Evolutionary conservation across 2,888 invertebrate species (phyloP).

Genomic region (Neuroscelio doddi): DNA sequence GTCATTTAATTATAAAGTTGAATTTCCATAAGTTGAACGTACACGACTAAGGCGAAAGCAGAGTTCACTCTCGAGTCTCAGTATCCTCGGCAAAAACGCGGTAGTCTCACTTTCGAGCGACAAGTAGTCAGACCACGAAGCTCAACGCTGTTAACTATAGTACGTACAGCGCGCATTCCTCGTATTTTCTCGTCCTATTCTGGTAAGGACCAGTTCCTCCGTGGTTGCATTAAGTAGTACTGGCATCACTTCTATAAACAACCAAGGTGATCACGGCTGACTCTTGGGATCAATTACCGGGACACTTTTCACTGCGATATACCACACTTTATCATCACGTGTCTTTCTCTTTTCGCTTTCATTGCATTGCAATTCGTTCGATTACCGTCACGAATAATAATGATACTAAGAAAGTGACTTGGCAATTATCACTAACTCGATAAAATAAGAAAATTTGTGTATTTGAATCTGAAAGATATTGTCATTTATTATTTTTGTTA

Average conservation of each 20-base stretch:
- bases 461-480: no score
- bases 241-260: conserved; percentile 24
- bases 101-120: conserved; percentile 15
- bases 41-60: conserved; percentile 13
- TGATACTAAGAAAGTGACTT: not conserved
- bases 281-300: conserved; percentile 48
- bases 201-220: conserved; percentile 23
- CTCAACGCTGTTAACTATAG: not conserved
- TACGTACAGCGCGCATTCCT: conserved; percentile 15
- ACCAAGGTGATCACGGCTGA: conserved; percentile 43
- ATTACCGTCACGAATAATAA: not conserved
- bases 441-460: no score
- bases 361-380: no score
- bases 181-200: conserved; percentile 19
- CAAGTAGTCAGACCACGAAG: not conserved
- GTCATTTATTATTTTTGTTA: no score
- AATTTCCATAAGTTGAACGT: no score
- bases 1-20: not conserved
- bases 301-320: conserved; percentile 45
- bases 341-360: no score
- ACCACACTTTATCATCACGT: conserved; percentile 21
- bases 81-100: conserved; percentile 8
- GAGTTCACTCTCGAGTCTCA: not conserved
- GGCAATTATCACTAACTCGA: no score
- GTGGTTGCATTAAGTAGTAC: conserved; percentile 3